These are phyloP conservation scores for Zosterops borbonicus DNA, from an alignment of 2,113 vertebrate species.

Conservation along the genomic window DNA sequence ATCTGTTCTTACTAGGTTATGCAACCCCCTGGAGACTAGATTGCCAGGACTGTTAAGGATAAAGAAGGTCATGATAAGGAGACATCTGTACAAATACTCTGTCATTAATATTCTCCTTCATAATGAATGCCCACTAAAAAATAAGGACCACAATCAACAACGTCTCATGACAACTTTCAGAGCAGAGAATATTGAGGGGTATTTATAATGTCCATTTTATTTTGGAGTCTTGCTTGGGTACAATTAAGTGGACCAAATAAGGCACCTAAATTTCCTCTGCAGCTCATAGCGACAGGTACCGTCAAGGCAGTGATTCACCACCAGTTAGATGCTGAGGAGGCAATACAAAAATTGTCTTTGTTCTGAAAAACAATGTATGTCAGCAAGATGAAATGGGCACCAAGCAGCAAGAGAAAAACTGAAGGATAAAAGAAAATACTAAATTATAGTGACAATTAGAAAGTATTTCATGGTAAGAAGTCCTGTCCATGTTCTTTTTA, in stretches of 20 bases:
- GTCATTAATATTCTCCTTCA: constrained; percentile 6
- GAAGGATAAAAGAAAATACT: neutral
- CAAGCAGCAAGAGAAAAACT: neutral
- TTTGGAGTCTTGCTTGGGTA: neutral
- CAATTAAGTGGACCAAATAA: neutral
- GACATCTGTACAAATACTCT: neutral
- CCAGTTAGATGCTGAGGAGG: neutral
- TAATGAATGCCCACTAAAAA: neutral
- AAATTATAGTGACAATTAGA: neutral
- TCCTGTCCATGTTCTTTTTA: neutral
- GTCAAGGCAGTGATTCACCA: neutral
- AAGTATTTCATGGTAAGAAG: neutral
- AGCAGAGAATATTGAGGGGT: neutral
- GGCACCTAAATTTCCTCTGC: neutral
- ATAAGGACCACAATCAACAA: neutral
- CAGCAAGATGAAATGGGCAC: neutral
- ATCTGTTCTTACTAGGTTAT: constrained; percentile 46
- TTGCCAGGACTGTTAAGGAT: neutral
- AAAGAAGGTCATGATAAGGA: neutral
- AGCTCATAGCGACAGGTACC: neutral
- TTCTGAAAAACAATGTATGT: neutral
- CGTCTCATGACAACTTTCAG: neutral
- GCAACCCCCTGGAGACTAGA: constrained; percentile 23
- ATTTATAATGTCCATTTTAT: neutral
- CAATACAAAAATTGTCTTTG: neutral